A percentile compares a stretch with the other conserved stretches of the same genome.
phyloP scores from a whole-genome alignment of 2,888 invertebrate species.

The Temnothorax rugatulus region DNA sequence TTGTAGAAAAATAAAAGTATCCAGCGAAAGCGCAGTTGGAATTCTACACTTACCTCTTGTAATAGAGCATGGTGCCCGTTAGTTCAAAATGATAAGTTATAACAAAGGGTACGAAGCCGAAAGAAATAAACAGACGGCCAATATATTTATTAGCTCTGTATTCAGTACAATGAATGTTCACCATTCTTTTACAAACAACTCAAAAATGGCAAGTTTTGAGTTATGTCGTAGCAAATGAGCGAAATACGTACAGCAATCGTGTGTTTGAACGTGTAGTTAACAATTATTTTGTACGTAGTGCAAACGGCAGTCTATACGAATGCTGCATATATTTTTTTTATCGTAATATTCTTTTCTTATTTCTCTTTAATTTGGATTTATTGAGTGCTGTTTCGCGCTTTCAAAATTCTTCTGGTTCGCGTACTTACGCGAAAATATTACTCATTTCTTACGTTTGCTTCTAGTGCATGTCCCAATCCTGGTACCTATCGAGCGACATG shows the following conservation, averaged over 20 bases:
- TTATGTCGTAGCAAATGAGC: background rate
- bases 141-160: too few species aligned
- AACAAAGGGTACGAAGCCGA: slow-evolving; percentile 78
- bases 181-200: background rate
- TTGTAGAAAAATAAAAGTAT: too few species aligned
- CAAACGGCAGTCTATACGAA: background rate
- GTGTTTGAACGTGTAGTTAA: background rate
- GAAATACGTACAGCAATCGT: background rate
- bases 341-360: background rate
- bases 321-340: background rate
- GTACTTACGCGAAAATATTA: background rate
- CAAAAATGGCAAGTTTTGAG: background rate
- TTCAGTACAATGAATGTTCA: background rate
- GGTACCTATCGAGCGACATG: slow-evolving; percentile 86
- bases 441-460: slow-evolving; percentile 66
- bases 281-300: background rate
- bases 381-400: background rate
- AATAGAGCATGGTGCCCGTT: slow-evolving; percentile 83
- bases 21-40: background rate
- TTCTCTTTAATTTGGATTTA: background rate
- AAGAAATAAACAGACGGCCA: slow-evolving; percentile 69
- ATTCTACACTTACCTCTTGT: slow-evolving; percentile 79
- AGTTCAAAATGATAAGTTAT: slow-evolving; percentile 77
- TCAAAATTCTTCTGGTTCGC: slow-evolving; percentile 75
- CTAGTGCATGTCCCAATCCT: slow-evolving; percentile 88